Conservation (phyloP, 2,888 invertebrate species). For the Stenurella melanura region DNA sequence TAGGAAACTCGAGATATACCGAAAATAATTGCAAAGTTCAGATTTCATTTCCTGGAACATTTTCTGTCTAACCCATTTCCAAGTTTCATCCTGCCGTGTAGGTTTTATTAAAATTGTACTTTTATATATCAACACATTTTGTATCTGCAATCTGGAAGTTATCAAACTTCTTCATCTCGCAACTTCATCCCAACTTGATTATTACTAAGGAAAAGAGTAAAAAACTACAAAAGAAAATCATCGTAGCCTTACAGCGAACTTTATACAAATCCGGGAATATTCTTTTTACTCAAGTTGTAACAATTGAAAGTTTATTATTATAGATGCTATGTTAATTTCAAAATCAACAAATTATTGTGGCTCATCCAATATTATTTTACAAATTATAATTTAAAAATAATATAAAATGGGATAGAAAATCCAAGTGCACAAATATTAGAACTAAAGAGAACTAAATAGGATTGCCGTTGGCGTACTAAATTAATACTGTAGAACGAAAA, state of each 20-base stretch:
- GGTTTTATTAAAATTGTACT: constrained; percentile 4
- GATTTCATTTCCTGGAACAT: too few species aligned
- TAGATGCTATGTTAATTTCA: constrained; percentile 1
- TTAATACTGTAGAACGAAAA: too few species aligned
- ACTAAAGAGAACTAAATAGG: too few species aligned
- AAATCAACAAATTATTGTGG: constrained; percentile 5
- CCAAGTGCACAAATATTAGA: too few species aligned
- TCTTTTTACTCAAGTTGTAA: background rate
- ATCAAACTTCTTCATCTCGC: background rate
- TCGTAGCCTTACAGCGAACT: background rate
- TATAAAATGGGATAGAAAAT: too few species aligned
- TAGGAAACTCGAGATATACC: too few species aligned
- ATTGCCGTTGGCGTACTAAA: too few species aligned
- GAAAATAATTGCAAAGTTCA: too few species aligned
- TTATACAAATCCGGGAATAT: background rate
- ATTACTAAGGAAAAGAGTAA: background rate
- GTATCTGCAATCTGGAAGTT: constrained; percentile 10
- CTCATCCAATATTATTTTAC: too few species aligned
- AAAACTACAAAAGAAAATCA: constrained; percentile 11
- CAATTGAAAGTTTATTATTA: background rate
- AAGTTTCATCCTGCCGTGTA: background rate
- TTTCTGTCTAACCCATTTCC: too few species aligned
- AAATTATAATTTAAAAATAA: too few species aligned
- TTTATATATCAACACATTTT: background rate
- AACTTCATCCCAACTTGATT: background rate